These are phyloP conservation scores for Cephalopholis sonnerati DNA, from an alignment of 2,113 vertebrate genomes.

Conservation along the genomic window DNA sequence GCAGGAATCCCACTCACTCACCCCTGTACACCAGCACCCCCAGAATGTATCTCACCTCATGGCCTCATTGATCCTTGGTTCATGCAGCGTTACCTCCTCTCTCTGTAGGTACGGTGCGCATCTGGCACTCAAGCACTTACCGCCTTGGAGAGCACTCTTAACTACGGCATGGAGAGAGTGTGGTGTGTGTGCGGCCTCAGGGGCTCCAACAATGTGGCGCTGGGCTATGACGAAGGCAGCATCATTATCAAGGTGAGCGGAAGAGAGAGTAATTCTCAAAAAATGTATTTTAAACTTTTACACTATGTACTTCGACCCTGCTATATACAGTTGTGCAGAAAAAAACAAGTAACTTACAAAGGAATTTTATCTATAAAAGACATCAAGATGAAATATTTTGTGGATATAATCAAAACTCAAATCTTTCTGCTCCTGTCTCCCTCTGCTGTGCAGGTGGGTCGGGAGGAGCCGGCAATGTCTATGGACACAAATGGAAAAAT, in stretches of 20 bases:
- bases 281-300: not conserved
- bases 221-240: conserved; percentile 98
- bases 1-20: conserved; percentile 23
- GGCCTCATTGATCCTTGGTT: not conserved
- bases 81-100: not conserved
- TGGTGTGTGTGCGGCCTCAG: conserved; percentile 97
- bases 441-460: conserved; percentile 88
- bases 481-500: conserved; percentile 99
- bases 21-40: not conserved
- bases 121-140: conserved; percentile 99
- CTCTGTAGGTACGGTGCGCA: conserved; percentile 92
- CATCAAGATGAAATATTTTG: not conserved
- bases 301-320: not conserved
- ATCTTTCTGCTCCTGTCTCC: not conserved
- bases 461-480: conserved; percentile 99
- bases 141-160: conserved; percentile 96
- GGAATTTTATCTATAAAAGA: not conserved
- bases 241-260: conserved; percentile 96
- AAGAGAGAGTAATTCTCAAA: not conserved
- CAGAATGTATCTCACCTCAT: not conserved
- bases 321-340: not conserved
- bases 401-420: not conserved
- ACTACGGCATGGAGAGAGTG: conserved; percentile 98
- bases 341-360: not conserved
- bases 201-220: conserved; percentile 96